Base-by-base conservation (phyloP, 1,140 invertebrate genomes). In the Heliconius melpomene region DNA sequence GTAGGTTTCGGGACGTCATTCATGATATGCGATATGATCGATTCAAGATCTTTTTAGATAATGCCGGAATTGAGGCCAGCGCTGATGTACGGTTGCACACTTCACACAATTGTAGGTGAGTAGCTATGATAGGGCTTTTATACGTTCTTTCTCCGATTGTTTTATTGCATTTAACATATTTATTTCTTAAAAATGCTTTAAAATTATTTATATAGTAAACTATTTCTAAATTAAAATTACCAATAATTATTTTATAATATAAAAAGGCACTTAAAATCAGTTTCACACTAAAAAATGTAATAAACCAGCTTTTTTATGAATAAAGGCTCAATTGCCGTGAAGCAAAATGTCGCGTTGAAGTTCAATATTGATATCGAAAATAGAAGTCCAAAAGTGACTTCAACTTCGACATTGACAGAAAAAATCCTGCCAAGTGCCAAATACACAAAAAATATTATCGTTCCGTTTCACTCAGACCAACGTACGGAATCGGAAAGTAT, bases 371-470 rank as follows among this genome's bases (percentile, higher is more conserved):
- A 77, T 74, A 77, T 81, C 40, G 74, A 78, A 90, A 92, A 91
- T 90, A 92, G 87, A 90, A 83, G 83, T 83, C 79, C 75, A 85
- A 89, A 88, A 85, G 81, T 81, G 78, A 87, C 77, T 80, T 74
- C 76, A 89, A 86, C 85, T 87, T 89, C 85, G 80, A 84, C 84
- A 79, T 83, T 81, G 87, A 66, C 77, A 79, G 76, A 88, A 90
- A 93, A 92, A 88, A 85, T 89, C 87, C 88, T 92, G 90, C 88
- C 80, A 91, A 93, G 91, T 88, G 90, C 88, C 79, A 91, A 93
- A 92, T 88, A 86, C 86, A 91, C 84, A 81, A 92, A 91, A 92
- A 93, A 88, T 84, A 79, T 88, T 83, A 89, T 89, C 86, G 86
- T 83, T 89, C 87, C 90, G 86, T 91, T 94, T 89, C 90, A 90